Evolutionary conservation across 2,113 vertebrate species (phyloP), one percentile per base, ranked within the genome.

Genomic region (Butorides virescens): DNA sequence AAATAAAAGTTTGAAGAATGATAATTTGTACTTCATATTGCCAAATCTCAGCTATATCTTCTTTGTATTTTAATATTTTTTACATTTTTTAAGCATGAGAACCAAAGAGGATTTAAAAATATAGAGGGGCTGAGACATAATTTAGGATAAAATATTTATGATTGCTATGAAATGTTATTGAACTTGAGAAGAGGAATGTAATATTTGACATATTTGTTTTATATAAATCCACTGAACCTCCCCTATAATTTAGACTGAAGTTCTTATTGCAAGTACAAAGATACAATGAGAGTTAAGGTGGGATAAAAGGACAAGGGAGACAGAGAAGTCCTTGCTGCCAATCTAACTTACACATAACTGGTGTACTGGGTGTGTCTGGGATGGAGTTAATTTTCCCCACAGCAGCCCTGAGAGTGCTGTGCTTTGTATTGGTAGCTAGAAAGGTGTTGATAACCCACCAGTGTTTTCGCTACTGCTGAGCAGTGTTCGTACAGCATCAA

Each of bases 41-140:
- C 10, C 0, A 0, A 32, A 49, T 36, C 4, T 47, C 5, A 42
- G 30, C 25, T 53, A 32, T n/a, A 7, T 44, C 3, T 56, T 66
- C 13, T 47, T 53, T 67, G 8, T 49, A 49, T 52, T 87, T 90
- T 44, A 67, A 62, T 0, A 39, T 32, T 56, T 70, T 36, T 66
- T 14, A 13, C 3, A 15, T 34, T 32, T 87, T 74, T 71, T 56
- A 90, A 66, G 16, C 12, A 10, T 20, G 8, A 27, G 11, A 20
- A 74, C 5, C 14, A 71, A 55, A 78, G 16, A 70, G 2, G 83
- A 62, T 37, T 30, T 23, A 79, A 94, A 86, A 75, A 3, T 2
- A 15, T 46, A 27, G 2, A 36, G 11, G 2, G 3, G 5, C 4
- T 66, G 19, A 66, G 26, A 75, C 20, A 49, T n/a, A 83, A 83